Evolutionary conservation across 37 sponge, comb jelly and placozoan species (phyloP), one percentile per base, ranked within the genome.

Genomic region (Theonella swinhoei): DNA sequence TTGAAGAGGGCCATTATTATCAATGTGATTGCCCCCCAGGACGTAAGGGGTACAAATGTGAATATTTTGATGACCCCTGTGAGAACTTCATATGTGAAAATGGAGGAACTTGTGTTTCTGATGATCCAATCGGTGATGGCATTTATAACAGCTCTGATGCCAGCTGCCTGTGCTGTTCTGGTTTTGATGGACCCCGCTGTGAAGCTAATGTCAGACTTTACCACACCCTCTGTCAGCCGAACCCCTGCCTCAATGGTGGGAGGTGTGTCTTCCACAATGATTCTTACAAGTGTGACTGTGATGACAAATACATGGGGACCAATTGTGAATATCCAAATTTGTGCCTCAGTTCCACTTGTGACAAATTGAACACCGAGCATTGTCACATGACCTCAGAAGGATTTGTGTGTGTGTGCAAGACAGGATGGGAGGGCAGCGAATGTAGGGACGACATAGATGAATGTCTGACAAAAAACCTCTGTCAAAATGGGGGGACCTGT

Each of bases 1-100:
- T 54, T 33, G 11, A 3, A 28, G 81, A 75, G 0, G 74, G 62
- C 1, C 42, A 72, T 43, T 77, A 74, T 41, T 87, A 66, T 81
- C 39, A 34, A 3, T 91, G 92, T 42, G 29, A 17, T 34, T 87
- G 88, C 60, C 84, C 88, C 9, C 39, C 62, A 8, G n/a, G n/a
- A 22, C 79, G 38, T 42, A 68, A 79, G 0, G 88, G 91, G 3
- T 8, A 78, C 34, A 20, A 28, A 20, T 91, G 92, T 78, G 76
- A 89, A 33, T 58, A 32, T 43, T 0, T 9, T 37, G 0, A 43
- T 2, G 75, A 89, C 25, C 76, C 84, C 20, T 84, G 85, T 62
- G 54, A 30, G 2, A 20, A 20, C 5, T 5, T 70, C 7, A 5
- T 25, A 0, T 87, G 88, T 66, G 4, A 17, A 25, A 75, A 87